A percentile compares a stretch with the other conserved stretches of the same genome.
These are phyloP conservation scores for Cryptocheilus praepositus DNA, from an alignment of 2,888 invertebrate genomes.

Conservation along the genomic window DNA sequence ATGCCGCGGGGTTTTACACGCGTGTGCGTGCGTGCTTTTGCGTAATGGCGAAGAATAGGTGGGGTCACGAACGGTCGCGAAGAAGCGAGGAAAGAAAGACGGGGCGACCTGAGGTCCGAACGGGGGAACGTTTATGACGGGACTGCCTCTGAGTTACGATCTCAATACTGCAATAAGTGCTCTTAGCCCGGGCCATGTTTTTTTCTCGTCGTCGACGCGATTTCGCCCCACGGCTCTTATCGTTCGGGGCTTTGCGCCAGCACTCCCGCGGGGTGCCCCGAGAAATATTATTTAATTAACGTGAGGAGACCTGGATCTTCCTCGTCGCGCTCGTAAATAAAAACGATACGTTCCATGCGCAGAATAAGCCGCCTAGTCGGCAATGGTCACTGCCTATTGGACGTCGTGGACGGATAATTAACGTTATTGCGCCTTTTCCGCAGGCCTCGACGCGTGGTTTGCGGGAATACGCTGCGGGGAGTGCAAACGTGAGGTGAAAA, in stretches of 20 bases:
- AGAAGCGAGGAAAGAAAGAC: not conserved
- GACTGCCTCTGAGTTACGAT: constrained; percentile 69
- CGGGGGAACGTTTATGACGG: constrained; percentile 70
- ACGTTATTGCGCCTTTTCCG: no score
- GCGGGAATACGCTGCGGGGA: no score
- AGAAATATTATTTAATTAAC: constrained; percentile 74
- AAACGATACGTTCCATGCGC: constrained; percentile 43
- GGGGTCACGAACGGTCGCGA: no score
- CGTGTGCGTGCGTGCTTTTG: no score
- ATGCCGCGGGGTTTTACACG: no score
- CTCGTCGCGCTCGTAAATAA: constrained; percentile 59
- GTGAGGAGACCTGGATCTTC: constrained; percentile 58
- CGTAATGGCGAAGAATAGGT: no score
- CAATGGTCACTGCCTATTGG: not conserved
- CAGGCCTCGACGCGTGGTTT: no score
- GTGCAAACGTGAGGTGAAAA: no score
- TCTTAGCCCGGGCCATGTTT: constrained; percentile 64
- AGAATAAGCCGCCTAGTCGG: constrained; percentile 6
- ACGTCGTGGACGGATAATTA: not conserved
- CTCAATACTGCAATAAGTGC: constrained; percentile 72
- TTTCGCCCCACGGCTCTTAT: constrained; percentile 42
- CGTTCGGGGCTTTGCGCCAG: constrained; percentile 50
- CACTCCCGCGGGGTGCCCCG: constrained; percentile 53
- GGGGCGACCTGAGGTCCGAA: constrained; percentile 36
- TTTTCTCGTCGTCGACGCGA: constrained; percentile 48